Evolutionary conservation across 2,888 invertebrate species (phyloP), one percentile per base, ranked within the genome.

Genomic region (Brenthis hecate): DNA sequence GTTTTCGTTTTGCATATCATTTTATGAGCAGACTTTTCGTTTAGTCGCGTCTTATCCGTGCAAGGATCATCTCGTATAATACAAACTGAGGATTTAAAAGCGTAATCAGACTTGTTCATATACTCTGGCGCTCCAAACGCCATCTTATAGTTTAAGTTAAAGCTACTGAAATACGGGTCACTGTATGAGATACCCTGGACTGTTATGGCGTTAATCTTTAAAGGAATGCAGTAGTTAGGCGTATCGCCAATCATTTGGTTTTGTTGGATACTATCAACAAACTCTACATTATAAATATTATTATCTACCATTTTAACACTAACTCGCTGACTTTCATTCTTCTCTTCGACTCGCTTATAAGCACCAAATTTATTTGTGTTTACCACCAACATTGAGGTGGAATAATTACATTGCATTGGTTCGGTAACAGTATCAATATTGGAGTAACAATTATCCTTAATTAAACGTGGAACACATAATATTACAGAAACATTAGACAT

Each of bases 401-500:
- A 89, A 93, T 94, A 81, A 87, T 91, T 91, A 93, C 92, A 91
- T 91, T 92, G 92, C 92, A 92, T 91, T 91, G 94, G 94, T 94
- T 92, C 89, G 91, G 90, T 92, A 92, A 94, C 94, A 92, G 91
- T 92, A 89, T 89, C 85, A 89, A 91, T 92, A 89, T 88, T 87
- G 88, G 89, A 91, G 90, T 92, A 92, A 92, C 92, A 92, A 92
- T 89, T 91, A 92, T 92, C 85, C 91, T 92, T 93, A 92, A 92
- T 94, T 94, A 91, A 86, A 91, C 85, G 85, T 92, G 94, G 94
- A 95, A 95, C 94, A 95, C 94, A 94, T 92, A 92, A 89, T 92
- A 92, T 93, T 93, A 93, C 93, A 93, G 93, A 93, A 92, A 92
- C 91, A 91, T 91, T 89, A 91, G 89, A 91, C 90, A 92, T 91